A percentile compares a stretch with the other conserved stretches of the same genome.
phyloP scores from a whole-genome alignment of 2,113 vertebrate genomes.

The Cyphomyrus plagiostoma region DNA sequence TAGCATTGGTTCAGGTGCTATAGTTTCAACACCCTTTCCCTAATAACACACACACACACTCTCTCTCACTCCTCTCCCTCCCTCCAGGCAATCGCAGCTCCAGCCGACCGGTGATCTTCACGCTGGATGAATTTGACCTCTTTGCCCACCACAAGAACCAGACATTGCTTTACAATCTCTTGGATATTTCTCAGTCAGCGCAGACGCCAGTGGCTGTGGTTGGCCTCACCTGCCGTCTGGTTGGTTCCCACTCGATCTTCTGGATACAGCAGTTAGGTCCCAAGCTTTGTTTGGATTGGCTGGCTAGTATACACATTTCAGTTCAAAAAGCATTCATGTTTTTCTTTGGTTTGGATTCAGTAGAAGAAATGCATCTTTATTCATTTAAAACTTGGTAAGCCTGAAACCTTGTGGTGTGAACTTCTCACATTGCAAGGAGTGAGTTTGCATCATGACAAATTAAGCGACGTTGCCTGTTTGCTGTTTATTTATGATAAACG shows the following conservation, averaged over 20 bases:
- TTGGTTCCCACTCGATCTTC: conserved; percentile 42
- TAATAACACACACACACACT: background rate
- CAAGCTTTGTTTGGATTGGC: background rate
- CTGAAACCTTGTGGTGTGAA: background rate
- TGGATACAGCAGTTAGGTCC: background rate
- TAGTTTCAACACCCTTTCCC: background rate
- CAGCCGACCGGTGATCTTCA: conserved; percentile 82
- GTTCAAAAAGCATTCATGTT: background rate
- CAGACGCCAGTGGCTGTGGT: conserved; percentile 87
- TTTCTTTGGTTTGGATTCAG: background rate
- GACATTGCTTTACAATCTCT: conserved; percentile 91
- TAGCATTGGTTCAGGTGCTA: background rate
- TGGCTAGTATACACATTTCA: background rate
- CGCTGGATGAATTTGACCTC: conserved; percentile 94
- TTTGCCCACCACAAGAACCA: conserved; percentile 97
- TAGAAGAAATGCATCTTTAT: background rate
- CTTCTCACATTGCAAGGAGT: background rate
- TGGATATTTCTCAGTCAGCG: conserved; percentile 89
- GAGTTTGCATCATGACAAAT: background rate
- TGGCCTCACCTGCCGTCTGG: conserved; percentile 89
- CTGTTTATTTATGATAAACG: background rate
- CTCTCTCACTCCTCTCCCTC: background rate
- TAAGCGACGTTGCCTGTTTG: background rate
- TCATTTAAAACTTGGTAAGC: background rate
- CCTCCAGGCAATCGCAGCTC: conserved; percentile 71